These are phyloP conservation scores for Dusona sp. DNA, from an alignment of 2,888 invertebrate genomes.

Conservation along the genomic window DNA sequence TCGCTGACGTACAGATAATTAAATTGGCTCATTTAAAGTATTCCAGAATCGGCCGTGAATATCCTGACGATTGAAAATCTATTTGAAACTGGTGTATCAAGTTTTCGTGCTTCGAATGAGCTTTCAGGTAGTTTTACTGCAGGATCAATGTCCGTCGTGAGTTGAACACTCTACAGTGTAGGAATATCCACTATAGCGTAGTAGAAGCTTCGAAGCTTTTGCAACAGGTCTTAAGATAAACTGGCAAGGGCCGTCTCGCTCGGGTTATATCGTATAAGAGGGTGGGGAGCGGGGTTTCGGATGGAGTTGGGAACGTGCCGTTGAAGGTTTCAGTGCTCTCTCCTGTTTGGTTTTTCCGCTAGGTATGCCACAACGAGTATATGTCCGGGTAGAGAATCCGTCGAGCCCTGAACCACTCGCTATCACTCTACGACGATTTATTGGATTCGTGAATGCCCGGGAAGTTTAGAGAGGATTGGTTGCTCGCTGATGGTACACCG, in stretches of 20 bases:
- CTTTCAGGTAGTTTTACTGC: constrained; percentile 20
- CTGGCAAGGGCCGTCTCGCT: constrained; percentile 32
- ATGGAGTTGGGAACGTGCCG: constrained; percentile 61
- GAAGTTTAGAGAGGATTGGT: constrained; percentile 15
- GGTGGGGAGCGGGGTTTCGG: constrained; percentile 10
- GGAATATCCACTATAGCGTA: background rate
- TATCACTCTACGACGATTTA: constrained; percentile 54
- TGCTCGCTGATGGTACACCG: constrained; percentile 13
- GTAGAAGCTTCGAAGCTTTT: constrained; percentile 36
- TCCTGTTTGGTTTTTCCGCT: constrained; percentile 15
- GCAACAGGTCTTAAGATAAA: constrained; percentile 64
- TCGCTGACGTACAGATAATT: background rate
- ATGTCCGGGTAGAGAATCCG: constrained; percentile 10
- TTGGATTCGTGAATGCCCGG: constrained; percentile 47
- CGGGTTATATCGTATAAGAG: constrained; percentile 34
- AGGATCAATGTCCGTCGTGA: constrained; percentile 31
- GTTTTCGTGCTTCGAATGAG: constrained; percentile 19
- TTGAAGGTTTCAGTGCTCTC: constrained; percentile 22
- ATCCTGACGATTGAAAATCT: constrained; percentile 27
- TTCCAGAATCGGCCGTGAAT: background rate
- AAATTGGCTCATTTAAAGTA: background rate
- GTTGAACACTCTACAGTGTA: constrained; percentile 6
- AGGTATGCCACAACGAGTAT: constrained; percentile 4
- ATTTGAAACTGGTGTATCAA: constrained; percentile 6
- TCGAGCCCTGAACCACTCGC: constrained; percentile 25